A percentile compares a stretch with the other conserved stretches of the same genome.
Conservation (phyloP, 2,797 vertebrate genomes). For the Eulemur coronatus region DNA sequence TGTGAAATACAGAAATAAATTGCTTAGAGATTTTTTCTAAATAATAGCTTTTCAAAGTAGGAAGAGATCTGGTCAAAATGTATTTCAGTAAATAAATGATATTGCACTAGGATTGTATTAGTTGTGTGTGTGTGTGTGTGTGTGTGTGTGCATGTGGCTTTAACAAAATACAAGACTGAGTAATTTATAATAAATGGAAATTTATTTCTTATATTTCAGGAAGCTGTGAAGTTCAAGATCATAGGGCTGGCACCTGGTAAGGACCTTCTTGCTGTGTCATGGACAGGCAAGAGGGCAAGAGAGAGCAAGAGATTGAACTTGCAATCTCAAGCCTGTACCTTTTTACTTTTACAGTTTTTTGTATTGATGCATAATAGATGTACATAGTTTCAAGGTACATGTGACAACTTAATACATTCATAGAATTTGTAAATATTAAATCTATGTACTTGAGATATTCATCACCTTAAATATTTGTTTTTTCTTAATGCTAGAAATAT, state of each 20-base stretch:
- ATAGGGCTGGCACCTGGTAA: too few relatives aligned
- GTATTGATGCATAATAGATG: too few relatives aligned
- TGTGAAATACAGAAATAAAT: neutral
- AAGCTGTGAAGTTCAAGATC: neutral
- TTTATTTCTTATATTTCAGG: neutral
- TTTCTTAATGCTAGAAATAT: too few relatives aligned
- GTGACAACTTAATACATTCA: too few relatives aligned
- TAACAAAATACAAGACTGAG: neutral
- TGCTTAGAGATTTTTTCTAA: neutral
- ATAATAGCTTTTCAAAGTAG: neutral
- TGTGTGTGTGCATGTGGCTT: neutral
- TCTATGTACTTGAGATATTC: too few relatives aligned
- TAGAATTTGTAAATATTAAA: too few relatives aligned
- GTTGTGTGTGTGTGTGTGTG: too few relatives aligned
- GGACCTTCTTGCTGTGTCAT: neutral
- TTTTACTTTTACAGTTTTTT: too few relatives aligned
- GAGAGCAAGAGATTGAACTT: neutral
- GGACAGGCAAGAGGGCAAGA: neutral
- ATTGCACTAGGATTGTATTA: neutral
- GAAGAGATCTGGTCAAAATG: neutral
- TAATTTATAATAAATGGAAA: neutral
- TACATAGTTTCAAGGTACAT: too few relatives aligned
- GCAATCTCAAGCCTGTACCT: neutral
- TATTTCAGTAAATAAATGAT: neutral
- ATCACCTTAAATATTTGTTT: too few relatives aligned